These are phyloP conservation scores for Macquaria australasica DNA, from an alignment of 2,113 vertebrate genomes.

Conservation along the genomic window DNA sequence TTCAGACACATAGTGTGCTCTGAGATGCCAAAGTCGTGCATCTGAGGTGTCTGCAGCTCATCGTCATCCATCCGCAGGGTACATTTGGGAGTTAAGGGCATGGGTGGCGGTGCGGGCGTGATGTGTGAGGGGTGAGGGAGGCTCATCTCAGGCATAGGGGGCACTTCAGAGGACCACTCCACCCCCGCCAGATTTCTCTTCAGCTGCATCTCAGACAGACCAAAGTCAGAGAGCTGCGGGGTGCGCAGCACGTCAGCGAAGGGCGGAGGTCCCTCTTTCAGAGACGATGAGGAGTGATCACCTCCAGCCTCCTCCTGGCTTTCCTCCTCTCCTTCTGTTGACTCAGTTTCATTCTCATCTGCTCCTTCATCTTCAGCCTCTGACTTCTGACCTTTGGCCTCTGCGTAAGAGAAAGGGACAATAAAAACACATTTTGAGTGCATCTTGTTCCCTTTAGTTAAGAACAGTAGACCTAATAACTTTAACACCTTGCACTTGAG, in stretches of 20 bases:
- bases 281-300: neutral
- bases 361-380: slow-evolving; percentile 31
- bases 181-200: slow-evolving; percentile 63
- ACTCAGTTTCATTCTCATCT: slow-evolving; percentile 35
- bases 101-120: neutral
- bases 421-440: neutral
- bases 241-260: slow-evolving; percentile 66
- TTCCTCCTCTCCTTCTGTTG: slow-evolving; percentile 23
- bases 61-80: slow-evolving; percentile 86
- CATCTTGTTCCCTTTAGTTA: neutral
- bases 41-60: slow-evolving; percentile 83
- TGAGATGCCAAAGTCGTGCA: slow-evolving; percentile 89
- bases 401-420: slow-evolving; percentile 4
- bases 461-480: neutral
- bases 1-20: slow-evolving; percentile 90
- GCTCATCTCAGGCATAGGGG: slow-evolving; percentile 59
- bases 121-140: slow-evolving; percentile 55
- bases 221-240: slow-evolving; percentile 92
- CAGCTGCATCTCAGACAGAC: slow-evolving; percentile 88
- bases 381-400: slow-evolving; percentile 27
- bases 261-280: slow-evolving; percentile 19
- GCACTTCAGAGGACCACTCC: slow-evolving; percentile 41
- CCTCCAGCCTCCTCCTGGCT: slow-evolving; percentile 37
- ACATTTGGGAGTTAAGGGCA: slow-evolving; percentile 88
- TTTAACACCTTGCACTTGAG: neutral